A percentile compares a stretch with the other conserved stretches of the same genome.
These are phyloP conservation scores for Anisognathus igniventris DNA, from an alignment of 2,797 vertebrate species.

Conservation along the genomic window DNA sequence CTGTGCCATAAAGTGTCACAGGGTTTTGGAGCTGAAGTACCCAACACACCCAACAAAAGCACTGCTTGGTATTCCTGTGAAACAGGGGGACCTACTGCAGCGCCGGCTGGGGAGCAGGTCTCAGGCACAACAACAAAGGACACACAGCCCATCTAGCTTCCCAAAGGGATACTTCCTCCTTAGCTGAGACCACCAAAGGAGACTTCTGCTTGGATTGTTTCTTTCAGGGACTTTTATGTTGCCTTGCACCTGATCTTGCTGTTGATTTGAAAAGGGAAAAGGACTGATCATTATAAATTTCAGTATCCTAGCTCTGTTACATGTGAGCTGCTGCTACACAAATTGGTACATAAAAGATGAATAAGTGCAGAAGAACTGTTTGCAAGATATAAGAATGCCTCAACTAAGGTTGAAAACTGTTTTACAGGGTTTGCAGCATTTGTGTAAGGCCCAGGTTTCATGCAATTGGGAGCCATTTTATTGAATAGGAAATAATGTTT, in stretches of 20 bases:
- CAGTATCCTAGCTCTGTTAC: not conserved
- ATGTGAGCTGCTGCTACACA: not conserved
- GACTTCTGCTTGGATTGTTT: not conserved
- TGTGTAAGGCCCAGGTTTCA: not conserved
- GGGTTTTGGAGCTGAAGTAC: not conserved
- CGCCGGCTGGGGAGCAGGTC: not conserved
- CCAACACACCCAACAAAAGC: not conserved
- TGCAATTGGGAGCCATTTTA: not conserved
- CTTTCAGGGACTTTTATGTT: not conserved
- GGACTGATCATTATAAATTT: not conserved
- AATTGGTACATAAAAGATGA: not conserved
- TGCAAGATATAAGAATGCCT: not conserved
- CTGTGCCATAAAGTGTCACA: not conserved
- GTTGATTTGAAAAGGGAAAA: not conserved
- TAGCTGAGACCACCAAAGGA: not conserved
- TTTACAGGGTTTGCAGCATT: not conserved
- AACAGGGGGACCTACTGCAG: not conserved
- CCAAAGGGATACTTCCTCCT: not conserved
- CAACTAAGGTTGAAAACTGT: not conserved
- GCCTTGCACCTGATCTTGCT: not conserved
- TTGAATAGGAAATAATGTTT: not conserved
- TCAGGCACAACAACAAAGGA: not conserved
- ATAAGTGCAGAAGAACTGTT: not conserved
- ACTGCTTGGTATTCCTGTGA: not conserved
- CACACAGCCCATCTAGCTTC: not conserved